Evolutionary conservation across 2,888 invertebrate species (phyloP), one percentile per base, ranked within the genome.

Genomic region (Coleophora flavipennella): DNA sequence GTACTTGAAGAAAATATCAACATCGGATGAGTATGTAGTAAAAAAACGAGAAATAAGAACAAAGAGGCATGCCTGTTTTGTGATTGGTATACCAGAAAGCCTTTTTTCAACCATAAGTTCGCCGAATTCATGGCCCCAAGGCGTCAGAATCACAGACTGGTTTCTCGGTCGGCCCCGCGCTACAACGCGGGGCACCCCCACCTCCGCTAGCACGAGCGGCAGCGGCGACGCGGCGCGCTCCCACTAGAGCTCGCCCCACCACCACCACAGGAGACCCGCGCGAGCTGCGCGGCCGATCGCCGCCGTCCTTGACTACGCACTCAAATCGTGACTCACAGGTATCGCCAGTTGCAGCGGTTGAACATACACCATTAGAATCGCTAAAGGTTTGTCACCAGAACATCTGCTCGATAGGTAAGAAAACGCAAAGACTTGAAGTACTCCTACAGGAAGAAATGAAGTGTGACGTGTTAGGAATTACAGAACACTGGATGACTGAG

Each of bases 101-200:
- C 6, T 35, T n/a, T 40, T 10, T 14, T n/a, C 11, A 2, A 8
- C 14, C 31, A 6, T 40, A 2, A 32, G 10, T 3, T 20, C 39
- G 26, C 39, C 39, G 14, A 32, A 35, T 13, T 13, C 14, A 20
- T 40, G 39, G 39, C 39, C 39, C n/a, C 32, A 13, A 14, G 35
- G 39, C 10, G 28, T 40, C 2, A 11, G 35, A 2, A 20, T 31
- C 7, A 13, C 34, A 7, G 9, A 35, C 35, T 35, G 35, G 35
- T 35, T 35, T 35, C 35, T 2, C 8, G 12, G 25, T 1, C 11
- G 25, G 11, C 35, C 35, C 35, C 35, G 35, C 35, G 12, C 1
- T 3, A n/a, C 29, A 29, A 9, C 29, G 29, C 9, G 29, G 9
- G 29, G 29, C n/a, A 4, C 6, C 20, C 29, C 10, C 9, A 8